Percentiles rank a stretch among this genome's conserved stretches.
Evolutionary conservation across 2,888 invertebrate species (phyloP).

Genomic region (Melanargia galathea): DNA sequence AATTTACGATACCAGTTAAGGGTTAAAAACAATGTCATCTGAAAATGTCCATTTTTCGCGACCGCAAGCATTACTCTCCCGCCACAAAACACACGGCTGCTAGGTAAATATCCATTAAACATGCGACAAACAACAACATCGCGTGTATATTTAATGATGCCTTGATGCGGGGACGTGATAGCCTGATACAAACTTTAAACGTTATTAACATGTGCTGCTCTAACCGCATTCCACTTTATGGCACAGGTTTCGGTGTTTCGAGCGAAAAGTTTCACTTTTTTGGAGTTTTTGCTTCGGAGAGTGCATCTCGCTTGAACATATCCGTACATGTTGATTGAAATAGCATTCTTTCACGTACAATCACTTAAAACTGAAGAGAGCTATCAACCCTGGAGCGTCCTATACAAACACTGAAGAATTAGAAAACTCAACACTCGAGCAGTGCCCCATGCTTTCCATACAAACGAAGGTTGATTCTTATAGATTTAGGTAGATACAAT

Average conservation of each 20-base stretch:
- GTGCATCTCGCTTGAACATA: no score
- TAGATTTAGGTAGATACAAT: no score
- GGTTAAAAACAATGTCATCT: not conserved
- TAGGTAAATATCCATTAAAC: conserved; percentile 5
- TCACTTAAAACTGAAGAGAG: no score
- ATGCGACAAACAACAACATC: conserved; percentile 10
- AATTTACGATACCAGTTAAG: no score
- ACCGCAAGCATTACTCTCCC: conserved; percentile 4
- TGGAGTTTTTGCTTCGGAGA: no score
- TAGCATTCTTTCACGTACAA: no score
- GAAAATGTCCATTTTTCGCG: conserved; percentile 1
- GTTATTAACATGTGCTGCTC: not conserved
- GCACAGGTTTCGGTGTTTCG: not conserved
- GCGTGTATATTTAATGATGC: conserved; percentile 21
- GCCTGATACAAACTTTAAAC: not conserved
- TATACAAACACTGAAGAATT: no score
- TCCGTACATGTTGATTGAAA: no score
- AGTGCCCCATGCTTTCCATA: no score
- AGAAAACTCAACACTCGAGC: no score
- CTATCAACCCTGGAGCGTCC: no score
- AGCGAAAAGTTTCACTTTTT: not conserved
- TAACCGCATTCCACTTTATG: conserved; percentile 3
- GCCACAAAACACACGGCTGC: not conserved
- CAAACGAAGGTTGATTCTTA: no score
- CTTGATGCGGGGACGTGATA: conserved; percentile 9